Percentiles rank a stretch among this genome's conserved stretches.
Evolutionary conservation across 2,113 vertebrate species (phyloP).

Genomic region (Murina feae): DNA sequence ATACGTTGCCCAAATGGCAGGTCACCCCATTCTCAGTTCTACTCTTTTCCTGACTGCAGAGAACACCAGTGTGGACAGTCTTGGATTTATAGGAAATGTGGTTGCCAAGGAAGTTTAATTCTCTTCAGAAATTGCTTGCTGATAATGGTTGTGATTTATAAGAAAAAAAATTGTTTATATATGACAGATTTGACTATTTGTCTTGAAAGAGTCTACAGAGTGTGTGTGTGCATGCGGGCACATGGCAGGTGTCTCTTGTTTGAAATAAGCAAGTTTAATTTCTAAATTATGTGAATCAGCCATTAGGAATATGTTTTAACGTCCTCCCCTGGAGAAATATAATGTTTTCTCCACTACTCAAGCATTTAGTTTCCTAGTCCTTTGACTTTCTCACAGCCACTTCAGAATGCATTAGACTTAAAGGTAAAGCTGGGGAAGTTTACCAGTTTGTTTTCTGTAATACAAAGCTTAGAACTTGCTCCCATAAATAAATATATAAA

Average conservation of each 20-base stretch:
- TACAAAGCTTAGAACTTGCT: neutral
- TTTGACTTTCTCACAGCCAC: neutral
- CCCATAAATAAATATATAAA: neutral
- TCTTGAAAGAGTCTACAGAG: neutral
- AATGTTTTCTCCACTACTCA: neutral
- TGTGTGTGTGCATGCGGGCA: neutral
- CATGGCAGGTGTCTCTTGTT: neutral
- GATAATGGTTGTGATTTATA: constrained; percentile 26
- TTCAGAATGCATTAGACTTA: neutral
- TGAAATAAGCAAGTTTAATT: constrained; percentile 25
- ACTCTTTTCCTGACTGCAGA: constrained; percentile 24
- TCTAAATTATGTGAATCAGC: neutral
- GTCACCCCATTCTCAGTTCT: neutral
- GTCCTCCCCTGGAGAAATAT: neutral
- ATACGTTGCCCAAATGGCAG: neutral
- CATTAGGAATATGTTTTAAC: neutral
- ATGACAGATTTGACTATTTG: constrained; percentile 2
- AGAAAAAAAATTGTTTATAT: constrained; percentile 38
- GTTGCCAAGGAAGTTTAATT: neutral
- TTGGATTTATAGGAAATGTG: neutral
- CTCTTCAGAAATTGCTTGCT: neutral
- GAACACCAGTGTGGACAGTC: neutral
- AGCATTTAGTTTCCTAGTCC: neutral
- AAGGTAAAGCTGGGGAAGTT: neutral
- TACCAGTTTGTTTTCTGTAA: constrained; percentile 18